Conservation (phyloP, 2,113 vertebrate genomes). For the Burhinus oedicnemus region DNA sequence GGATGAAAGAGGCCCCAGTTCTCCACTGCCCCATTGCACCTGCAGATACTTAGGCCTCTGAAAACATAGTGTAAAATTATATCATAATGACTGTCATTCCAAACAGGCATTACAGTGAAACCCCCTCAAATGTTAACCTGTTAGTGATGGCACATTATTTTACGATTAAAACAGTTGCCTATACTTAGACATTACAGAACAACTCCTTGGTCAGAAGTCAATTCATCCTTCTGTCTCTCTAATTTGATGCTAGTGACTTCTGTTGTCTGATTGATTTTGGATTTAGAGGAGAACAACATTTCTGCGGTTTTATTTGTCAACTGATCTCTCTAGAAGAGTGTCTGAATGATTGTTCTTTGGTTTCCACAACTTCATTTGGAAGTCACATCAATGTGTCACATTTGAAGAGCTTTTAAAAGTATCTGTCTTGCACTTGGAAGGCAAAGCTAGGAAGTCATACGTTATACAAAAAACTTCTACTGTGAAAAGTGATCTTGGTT, state of each 20-base stretch:
- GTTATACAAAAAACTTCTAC: conserved; percentile 9
- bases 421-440: conserved; percentile 56
- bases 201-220: background rate
- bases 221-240: background rate
- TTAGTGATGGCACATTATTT: background rate
- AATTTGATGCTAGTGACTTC: background rate
- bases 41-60: background rate
- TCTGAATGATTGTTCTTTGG: conserved; percentile 39
- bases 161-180: background rate
- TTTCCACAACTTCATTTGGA: conserved; percentile 64
- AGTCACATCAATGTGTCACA: conserved; percentile 37
- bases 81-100: background rate
- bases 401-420: conserved; percentile 65
- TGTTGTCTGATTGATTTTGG: background rate
- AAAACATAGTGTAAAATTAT: background rate
- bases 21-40: background rate
- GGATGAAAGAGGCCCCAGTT: background rate
- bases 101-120: background rate
- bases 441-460: conserved; percentile 22
- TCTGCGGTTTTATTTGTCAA: conserved; percentile 32
- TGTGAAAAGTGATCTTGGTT: conserved; percentile 42
- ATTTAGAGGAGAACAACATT: conserved; percentile 12
- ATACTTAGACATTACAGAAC: background rate
- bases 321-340: conserved; percentile 40
- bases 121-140: background rate